Evolutionary conservation across 2,888 invertebrate species (phyloP).

Genomic region (Phlogophora meticulosa): DNA sequence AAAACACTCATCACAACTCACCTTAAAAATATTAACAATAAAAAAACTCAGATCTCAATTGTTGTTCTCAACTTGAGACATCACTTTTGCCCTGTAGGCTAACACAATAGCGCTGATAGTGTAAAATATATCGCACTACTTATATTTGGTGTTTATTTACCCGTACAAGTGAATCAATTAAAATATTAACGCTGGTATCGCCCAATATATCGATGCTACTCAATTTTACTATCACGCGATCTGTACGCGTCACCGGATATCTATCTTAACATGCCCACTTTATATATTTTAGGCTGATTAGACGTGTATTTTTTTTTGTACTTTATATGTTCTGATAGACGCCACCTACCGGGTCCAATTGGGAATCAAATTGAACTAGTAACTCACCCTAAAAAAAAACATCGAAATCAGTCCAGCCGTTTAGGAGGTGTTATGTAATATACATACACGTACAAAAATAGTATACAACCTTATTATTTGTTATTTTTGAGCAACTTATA

Average conservation of each 20-base stretch:
- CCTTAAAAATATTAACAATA: constrained; percentile 26
- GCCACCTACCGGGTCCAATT: too few species aligned
- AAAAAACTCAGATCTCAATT: constrained; percentile 30
- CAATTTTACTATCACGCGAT: constrained; percentile 51
- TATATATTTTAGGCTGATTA: constrained; percentile 54
- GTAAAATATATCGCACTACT: constrained; percentile 3
- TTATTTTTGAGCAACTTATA: too few species aligned
- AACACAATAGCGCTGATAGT: constrained; percentile 7
- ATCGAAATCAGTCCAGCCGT: too few species aligned
- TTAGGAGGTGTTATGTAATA: too few species aligned
- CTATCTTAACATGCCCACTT: constrained; percentile 26
- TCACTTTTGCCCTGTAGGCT: constrained; percentile 34
- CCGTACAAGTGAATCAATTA: constrained; percentile 45
- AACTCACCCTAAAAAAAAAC: too few species aligned
- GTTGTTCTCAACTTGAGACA: constrained; percentile 14
- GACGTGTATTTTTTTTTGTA: constrained; percentile 6
- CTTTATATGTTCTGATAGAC: too few species aligned
- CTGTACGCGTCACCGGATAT: constrained; percentile 52
- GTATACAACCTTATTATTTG: too few species aligned
- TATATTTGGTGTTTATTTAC: constrained; percentile 36
- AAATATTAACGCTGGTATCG: constrained; percentile 39
- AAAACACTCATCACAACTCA: constrained; percentile 8
- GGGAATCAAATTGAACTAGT: too few species aligned
- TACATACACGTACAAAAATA: too few species aligned
- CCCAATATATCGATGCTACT: constrained; percentile 57